Evolutionary conservation across 2,888 invertebrate species (phyloP).

Genomic region (Pachymerium ferrugineum): DNA sequence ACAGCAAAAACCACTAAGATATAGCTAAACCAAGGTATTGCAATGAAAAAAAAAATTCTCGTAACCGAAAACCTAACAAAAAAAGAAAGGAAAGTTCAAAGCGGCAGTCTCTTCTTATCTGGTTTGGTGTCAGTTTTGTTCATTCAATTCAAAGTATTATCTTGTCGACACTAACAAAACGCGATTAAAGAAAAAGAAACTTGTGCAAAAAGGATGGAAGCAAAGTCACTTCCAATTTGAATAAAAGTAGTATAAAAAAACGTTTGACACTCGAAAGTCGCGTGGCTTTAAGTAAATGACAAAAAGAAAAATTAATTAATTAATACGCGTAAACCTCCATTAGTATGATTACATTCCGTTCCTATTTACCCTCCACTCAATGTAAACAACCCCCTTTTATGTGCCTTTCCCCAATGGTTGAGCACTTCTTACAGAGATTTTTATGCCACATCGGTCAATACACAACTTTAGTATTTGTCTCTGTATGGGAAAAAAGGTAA

Average conservation of each 20-base stretch:
- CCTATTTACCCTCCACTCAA: too few relatives aligned
- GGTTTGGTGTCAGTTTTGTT: background rate
- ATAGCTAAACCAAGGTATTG: background rate
- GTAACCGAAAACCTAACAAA: background rate
- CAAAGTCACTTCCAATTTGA: background rate
- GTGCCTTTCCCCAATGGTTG: too few relatives aligned
- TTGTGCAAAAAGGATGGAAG: too few relatives aligned
- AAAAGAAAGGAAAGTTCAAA: background rate
- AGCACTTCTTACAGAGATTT: too few relatives aligned
- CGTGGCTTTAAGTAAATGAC: background rate
- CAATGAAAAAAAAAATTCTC: background rate
- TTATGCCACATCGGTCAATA: too few relatives aligned
- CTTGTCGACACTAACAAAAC: too few relatives aligned
- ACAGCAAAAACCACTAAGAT: slow-evolving; percentile 23
- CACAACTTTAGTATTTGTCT: background rate
- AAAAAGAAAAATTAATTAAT: background rate
- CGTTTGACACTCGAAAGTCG: background rate
- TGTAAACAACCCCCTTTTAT: too few relatives aligned
- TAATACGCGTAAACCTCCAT: background rate
- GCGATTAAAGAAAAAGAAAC: too few relatives aligned
- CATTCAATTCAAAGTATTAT: background rate
- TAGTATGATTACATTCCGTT: too few relatives aligned
- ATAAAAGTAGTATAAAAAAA: background rate
- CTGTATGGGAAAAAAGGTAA: slow-evolving; percentile 11
- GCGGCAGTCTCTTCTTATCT: background rate